A percentile compares a stretch with the other conserved stretches of the same genome.
Evolutionary conservation across 2,888 invertebrate genomes (phyloP).

Genomic region (Aphodius sticticus): DNA sequence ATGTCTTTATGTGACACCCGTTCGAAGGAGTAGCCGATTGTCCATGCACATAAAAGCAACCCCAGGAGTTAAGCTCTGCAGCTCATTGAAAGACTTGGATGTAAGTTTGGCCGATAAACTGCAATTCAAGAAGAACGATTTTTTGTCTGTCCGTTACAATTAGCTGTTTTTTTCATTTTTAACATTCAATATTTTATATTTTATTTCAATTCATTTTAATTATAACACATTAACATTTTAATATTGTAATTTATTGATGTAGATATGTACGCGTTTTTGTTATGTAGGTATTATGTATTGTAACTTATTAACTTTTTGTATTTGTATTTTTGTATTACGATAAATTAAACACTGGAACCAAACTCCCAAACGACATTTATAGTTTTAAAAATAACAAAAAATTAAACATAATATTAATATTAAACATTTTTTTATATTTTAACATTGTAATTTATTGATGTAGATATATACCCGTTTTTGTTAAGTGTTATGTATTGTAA

Average conservation of each 20-base stretch:
- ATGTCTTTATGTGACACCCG: slow-evolving; percentile 57
- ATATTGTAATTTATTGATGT: not conserved
- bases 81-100: slow-evolving; percentile 39
- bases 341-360: too few relatives aligned
- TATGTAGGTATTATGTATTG: too few relatives aligned
- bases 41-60: slow-evolving; percentile 28
- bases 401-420: too few relatives aligned
- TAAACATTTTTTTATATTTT: not conserved
- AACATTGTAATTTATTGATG: not conserved
- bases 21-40: slow-evolving; percentile 59
- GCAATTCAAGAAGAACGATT: slow-evolving; percentile 30
- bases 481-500: too few relatives aligned
- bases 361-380: too few relatives aligned
- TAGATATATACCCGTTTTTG: not conserved
- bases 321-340: too few relatives aligned
- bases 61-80: slow-evolving; percentile 35
- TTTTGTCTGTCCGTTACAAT: slow-evolving; percentile 27
- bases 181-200: not conserved
- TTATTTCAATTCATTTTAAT: not conserved
- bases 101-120: slow-evolving; percentile 21
- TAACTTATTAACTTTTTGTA: too few relatives aligned
- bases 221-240: not conserved
- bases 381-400: too few relatives aligned
- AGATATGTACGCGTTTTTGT: too few relatives aligned
- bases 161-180: not conserved